Evolutionary conservation across 2,888 invertebrate genomes (phyloP).

Genomic region (Mechanitis messenoides): DNA sequence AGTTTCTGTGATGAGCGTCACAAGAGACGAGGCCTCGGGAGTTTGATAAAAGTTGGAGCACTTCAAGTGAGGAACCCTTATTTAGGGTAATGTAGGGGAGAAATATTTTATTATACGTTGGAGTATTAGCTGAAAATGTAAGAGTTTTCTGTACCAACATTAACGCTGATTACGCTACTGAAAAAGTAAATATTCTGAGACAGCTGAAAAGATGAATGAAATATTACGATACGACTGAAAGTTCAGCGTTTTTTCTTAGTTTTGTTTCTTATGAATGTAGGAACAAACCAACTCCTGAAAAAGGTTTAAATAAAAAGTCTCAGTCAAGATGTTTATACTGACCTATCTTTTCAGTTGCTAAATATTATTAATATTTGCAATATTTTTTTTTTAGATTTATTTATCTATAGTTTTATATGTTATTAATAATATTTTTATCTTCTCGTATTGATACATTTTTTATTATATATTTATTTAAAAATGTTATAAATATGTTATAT

Average conservation of each 20-base stretch:
- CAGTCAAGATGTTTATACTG: too few species aligned
- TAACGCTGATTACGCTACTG: conserved; percentile 12
- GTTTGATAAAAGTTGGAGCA: conserved; percentile 33
- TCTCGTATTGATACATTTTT: too few species aligned
- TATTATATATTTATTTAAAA: too few species aligned
- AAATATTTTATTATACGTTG: conserved; percentile 26
- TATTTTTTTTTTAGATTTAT: too few species aligned
- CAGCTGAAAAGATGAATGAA: not conserved
- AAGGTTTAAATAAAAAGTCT: too few species aligned
- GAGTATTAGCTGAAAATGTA: conserved; percentile 14
- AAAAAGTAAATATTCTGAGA: not conserved
- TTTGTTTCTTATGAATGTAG: not conserved
- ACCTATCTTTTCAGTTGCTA: too few species aligned
- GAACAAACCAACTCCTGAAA: too few species aligned
- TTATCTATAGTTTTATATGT: too few species aligned
- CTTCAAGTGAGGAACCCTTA: conserved; percentile 26
- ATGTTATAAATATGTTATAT: too few species aligned
- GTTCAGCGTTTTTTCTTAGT: not conserved
- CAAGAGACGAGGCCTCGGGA: conserved; percentile 23
- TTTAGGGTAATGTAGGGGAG: conserved; percentile 26
- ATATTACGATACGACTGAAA: not conserved
- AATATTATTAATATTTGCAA: too few species aligned
- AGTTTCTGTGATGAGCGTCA: conserved; percentile 35
- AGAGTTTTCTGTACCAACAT: conserved; percentile 9
- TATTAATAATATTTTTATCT: too few species aligned